Conservation (phyloP, 1,140 invertebrate genomes). For the Venturia canescens region DNA sequence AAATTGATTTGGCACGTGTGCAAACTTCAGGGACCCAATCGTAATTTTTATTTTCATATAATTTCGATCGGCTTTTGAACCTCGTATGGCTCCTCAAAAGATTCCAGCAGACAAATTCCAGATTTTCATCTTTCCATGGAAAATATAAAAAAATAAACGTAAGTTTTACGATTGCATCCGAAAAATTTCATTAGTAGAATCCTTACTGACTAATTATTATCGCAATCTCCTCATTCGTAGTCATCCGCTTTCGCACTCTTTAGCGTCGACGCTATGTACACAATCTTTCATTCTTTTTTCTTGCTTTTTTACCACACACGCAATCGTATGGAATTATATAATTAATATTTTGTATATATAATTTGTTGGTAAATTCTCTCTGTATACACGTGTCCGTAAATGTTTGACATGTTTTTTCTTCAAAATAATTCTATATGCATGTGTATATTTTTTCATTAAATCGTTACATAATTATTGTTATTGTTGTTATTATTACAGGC, state of each 20-base stretch:
- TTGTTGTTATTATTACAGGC: conserved; percentile 54
- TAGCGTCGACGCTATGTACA: conserved; percentile 27
- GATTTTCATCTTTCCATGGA: conserved; percentile 53
- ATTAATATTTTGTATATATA: conserved; percentile 55
- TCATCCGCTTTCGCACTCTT: conserved; percentile 48
- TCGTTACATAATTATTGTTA: conserved; percentile 18
- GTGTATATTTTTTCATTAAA: conserved; percentile 19
- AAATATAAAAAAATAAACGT: conserved; percentile 21
- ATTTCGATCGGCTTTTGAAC: no score
- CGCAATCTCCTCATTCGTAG: conserved; percentile 68
- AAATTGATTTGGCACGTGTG: no score
- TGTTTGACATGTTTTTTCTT: conserved; percentile 56
- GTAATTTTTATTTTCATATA: no score
- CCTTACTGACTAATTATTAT: conserved; percentile 77
- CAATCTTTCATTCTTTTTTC: conserved; percentile 37
- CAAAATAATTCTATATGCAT: conserved; percentile 63
- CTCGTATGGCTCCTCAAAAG: no score
- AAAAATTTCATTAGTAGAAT: conserved; percentile 52
- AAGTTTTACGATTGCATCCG: conserved; percentile 37
- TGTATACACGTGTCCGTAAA: conserved; percentile 50
- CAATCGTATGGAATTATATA: conserved; percentile 29
- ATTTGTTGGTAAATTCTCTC: conserved; percentile 45
- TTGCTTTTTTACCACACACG: neutral
- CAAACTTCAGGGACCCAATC: no score
- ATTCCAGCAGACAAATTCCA: conserved; percentile 36